A percentile compares a stretch with the other conserved stretches of the same genome.
Evolutionary conservation across 2,113 vertebrate genomes (phyloP).

Genomic region (Halcyon senegalensis): DNA sequence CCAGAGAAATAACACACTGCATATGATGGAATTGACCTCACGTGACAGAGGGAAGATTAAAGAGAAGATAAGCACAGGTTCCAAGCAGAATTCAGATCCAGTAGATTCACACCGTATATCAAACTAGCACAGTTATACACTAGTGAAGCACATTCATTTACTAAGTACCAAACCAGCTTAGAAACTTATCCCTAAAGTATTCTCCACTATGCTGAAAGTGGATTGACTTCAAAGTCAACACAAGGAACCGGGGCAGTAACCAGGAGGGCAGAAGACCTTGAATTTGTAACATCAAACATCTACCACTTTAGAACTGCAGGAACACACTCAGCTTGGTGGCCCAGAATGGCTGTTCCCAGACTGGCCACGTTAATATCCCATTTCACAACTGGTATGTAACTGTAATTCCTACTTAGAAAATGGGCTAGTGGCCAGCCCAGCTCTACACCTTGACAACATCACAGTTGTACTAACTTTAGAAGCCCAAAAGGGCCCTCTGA

Average conservation of each 20-base stretch:
- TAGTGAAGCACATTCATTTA: neutral
- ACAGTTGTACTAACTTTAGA: neutral
- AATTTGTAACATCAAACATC: neutral
- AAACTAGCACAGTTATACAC: neutral
- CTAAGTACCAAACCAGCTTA: neutral
- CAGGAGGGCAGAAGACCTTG: neutral
- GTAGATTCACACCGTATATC: neutral
- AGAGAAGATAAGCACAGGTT: neutral
- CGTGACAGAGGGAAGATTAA: neutral
- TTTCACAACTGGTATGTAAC: neutral
- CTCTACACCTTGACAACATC: no score
- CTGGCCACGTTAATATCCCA: neutral
- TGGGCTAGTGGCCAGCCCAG: neutral
- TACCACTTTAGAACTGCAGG: neutral
- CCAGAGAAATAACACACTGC: neutral
- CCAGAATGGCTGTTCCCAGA: neutral
- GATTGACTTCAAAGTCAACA: neutral
- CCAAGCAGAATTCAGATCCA: neutral
- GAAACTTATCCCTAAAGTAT: neutral
- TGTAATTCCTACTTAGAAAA: neutral
- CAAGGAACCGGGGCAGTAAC: neutral
- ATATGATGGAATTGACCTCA: neutral
- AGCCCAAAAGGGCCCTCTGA: neutral
- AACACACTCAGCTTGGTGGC: neutral
- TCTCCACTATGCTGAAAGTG: neutral